Conservation (phyloP, 2,888 invertebrate genomes). For the Pseudolycoriella hygida region DNA sequence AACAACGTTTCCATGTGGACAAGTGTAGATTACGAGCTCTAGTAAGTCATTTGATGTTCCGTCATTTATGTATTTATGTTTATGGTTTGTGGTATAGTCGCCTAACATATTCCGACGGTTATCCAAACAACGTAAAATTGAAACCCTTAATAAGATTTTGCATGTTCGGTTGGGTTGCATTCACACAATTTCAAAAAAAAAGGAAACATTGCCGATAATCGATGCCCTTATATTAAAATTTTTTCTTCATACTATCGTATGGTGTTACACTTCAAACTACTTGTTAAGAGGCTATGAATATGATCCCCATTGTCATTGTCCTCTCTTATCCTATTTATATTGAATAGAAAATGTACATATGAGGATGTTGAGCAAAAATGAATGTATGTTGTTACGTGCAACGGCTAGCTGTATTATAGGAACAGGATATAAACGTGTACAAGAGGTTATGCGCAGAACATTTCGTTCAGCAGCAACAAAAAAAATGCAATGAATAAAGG, state of each 20-base stretch:
- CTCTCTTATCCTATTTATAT: background rate
- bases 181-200: too few relatives aligned
- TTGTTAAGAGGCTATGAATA: background rate
- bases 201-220: too few relatives aligned
- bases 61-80: background rate
- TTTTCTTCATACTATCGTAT: too few relatives aligned
- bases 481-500: background rate
- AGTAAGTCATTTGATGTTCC: background rate
- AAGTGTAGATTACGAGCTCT: constrained; percentile 2
- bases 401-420: background rate
- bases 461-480: background rate
- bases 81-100: background rate
- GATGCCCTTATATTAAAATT: too few relatives aligned
- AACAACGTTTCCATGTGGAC: background rate
- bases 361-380: background rate
- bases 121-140: background rate
- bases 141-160: background rate
- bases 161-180: background rate
- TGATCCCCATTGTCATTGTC: background rate
- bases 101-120: background rate
- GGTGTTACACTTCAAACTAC: background rate
- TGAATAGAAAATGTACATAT: background rate
- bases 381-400: background rate
- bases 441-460: background rate
- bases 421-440: background rate